Evolutionary conservation across 1,140 invertebrate genomes (phyloP).

Genomic region (Asobara japonica): DNA sequence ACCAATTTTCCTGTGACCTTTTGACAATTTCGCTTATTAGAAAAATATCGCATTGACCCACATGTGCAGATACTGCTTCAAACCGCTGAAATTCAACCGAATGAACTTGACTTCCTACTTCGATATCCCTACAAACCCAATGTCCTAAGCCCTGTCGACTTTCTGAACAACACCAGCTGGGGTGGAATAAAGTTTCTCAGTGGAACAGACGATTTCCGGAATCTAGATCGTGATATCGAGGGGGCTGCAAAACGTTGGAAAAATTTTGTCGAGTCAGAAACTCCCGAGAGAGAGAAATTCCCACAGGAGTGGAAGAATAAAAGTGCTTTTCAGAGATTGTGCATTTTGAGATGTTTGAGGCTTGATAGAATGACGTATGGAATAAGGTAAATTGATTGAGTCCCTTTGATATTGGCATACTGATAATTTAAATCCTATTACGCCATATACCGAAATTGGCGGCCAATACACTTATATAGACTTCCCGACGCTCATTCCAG

Average conservation of each 20-base stretch:
- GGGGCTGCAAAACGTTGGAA: conserved; percentile 91
- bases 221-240: conserved; percentile 93
- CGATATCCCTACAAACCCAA: conserved; percentile 77
- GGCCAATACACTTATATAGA: too few relatives aligned
- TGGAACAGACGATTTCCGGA: conserved; percentile 82
- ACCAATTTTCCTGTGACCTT: too few relatives aligned
- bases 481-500: too few relatives aligned
- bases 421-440: too few relatives aligned
- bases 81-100: conserved; percentile 73
- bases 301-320: conserved; percentile 98
- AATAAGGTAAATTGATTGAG: conserved; percentile 47
- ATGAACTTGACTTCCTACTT: conserved; percentile 89
- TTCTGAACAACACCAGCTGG: conserved; percentile 86
- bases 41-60: conserved; percentile 11
- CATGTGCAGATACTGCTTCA: conserved; percentile 73
- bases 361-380: conserved; percentile 91
- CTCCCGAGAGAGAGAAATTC: conserved; percentile 92
- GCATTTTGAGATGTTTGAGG: conserved; percentile 89
- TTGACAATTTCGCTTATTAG: too few relatives aligned
- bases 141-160: conserved; percentile 82
- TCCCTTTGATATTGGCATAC: not conserved
- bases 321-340: conserved; percentile 85
- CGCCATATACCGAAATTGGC: too few relatives aligned
- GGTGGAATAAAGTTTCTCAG: conserved; percentile 87
- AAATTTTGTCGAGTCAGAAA: conserved; percentile 91